phyloP scores from a whole-genome alignment of 2,797 vertebrate genomes.

The Jordanella pulchra region DNA sequence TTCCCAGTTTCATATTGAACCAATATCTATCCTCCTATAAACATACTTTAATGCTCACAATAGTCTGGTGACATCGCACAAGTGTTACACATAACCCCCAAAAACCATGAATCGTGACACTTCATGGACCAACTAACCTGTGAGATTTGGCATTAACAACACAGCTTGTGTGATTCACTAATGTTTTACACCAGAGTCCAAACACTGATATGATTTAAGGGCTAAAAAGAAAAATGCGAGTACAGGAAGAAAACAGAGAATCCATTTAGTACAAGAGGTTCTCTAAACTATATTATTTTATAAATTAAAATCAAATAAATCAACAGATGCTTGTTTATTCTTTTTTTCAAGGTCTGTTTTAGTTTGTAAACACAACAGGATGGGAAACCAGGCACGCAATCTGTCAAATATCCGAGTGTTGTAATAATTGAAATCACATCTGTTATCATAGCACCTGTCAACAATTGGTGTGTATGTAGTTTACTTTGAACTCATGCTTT shows the following conservation, averaged over 20 bases:
- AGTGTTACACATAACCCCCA: too few relatives aligned
- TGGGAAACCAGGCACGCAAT: constrained; percentile 71
- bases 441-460: constrained; percentile 53
- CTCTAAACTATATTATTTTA: constrained; percentile 45
- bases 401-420: constrained; percentile 66
- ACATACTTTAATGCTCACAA: too few relatives aligned
- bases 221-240: constrained; percentile 9
- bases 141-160: too few relatives aligned
- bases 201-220: constrained; percentile 29
- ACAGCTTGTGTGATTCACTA: constrained; percentile 40
- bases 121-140: too few relatives aligned
- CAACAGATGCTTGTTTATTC: constrained; percentile 61
- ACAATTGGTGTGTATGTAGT: constrained; percentile 21
- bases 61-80: too few relatives aligned
- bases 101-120: too few relatives aligned
- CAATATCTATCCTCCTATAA: too few relatives aligned
- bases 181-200: constrained; percentile 32
- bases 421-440: constrained; percentile 78
- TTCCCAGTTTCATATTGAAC: too few relatives aligned
- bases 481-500: constrained; percentile 1
- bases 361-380: constrained; percentile 66
- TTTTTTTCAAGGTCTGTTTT: constrained; percentile 71
- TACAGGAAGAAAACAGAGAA: constrained; percentile 13
- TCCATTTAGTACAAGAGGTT: constrained; percentile 23
- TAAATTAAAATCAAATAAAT: constrained; percentile 51